Evolutionary conservation across 2,113 vertebrate species (phyloP).

Genomic region (Agapornis roseicollis): DNA sequence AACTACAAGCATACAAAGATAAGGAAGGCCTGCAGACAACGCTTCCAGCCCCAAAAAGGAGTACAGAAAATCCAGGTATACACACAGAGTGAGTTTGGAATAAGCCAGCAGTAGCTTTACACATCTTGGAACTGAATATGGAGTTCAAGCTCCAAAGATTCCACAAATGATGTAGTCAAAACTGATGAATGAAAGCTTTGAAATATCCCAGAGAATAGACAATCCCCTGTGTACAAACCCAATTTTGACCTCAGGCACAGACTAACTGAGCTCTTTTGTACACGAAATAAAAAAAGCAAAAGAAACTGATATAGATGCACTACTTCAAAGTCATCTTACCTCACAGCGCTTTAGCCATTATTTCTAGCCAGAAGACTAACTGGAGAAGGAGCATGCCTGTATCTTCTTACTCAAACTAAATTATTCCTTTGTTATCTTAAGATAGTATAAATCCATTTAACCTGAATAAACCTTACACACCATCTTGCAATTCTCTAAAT

Average conservation of each 20-base stretch:
- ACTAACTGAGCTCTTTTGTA: constrained; percentile 24
- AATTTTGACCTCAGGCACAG: not conserved
- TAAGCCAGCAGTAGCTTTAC: not conserved
- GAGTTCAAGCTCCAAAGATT: not conserved
- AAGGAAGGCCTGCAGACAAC: not conserved
- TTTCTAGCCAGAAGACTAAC: not conserved
- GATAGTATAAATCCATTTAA: not conserved
- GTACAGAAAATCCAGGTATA: not conserved
- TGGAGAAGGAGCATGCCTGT: not conserved
- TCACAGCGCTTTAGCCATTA: not conserved
- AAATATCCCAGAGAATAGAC: not conserved
- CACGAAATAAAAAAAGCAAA: not conserved
- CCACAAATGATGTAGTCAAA: not conserved
- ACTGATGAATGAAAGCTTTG: constrained; percentile 30
- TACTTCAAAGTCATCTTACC: not conserved
- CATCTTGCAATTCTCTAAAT: not conserved
- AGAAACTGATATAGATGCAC: not conserved
- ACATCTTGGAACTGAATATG: accelerated
- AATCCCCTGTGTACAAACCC: not conserved
- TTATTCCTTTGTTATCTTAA: not conserved
- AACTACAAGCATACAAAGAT: not conserved
- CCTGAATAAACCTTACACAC: not conserved
- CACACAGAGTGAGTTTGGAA: not conserved
- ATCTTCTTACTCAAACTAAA: not conserved
- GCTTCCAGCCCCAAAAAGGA: not conserved